phyloP scores from a whole-genome alignment of 2,888 invertebrate species.

The Cosmia pyralina region DNA sequence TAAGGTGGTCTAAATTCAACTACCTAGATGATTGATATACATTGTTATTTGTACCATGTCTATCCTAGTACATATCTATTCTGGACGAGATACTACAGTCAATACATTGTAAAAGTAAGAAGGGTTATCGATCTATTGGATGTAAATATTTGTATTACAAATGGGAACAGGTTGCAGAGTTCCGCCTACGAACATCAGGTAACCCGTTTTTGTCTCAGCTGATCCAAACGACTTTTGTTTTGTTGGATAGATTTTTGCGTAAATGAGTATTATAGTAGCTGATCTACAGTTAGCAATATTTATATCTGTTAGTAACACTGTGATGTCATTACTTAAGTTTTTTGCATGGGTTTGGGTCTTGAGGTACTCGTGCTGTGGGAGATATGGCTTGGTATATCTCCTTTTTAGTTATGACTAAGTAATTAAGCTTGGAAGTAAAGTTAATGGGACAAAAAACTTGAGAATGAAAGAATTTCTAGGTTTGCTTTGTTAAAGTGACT shows the following conservation, averaged over 20 bases:
- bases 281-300: neutral
- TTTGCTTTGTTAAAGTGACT: neutral
- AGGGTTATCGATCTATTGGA: constrained; percentile 58
- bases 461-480: neutral
- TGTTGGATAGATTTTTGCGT: constrained; percentile 19
- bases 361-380: neutral
- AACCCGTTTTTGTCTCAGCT: constrained; percentile 51
- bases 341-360: neutral
- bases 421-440: constrained; percentile 1
- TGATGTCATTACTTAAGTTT: neutral
- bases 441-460: neutral
- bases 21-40: neutral
- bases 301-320: neutral
- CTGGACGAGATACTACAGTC: constrained; percentile 12
- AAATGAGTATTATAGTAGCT: constrained; percentile 14
- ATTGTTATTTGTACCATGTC: constrained; percentile 13
- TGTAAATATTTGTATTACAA: constrained; percentile 58
- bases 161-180: constrained; percentile 48
- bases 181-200: constrained; percentile 37
- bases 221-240: constrained; percentile 37
- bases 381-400: neutral
- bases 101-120: constrained; percentile 31
- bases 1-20: neutral
- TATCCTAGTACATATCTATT: constrained; percentile 4
- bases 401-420: neutral